These are phyloP conservation scores for Seira musarum DNA, from an alignment of 2,888 invertebrate species.

Conservation along the genomic window DNA sequence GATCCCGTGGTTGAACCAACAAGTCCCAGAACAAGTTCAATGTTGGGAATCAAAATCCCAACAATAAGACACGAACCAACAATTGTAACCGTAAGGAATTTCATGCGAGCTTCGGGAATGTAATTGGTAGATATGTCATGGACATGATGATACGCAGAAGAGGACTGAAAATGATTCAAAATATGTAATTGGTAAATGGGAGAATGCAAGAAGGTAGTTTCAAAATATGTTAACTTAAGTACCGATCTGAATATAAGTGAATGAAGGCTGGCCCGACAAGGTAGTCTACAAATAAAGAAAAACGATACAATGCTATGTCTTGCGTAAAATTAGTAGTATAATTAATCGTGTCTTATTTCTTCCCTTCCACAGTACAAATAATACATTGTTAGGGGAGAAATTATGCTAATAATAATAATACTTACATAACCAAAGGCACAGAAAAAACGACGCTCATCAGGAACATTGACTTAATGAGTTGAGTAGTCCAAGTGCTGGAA, in stretches of 20 bases:
- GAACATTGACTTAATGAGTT: slow-evolving; percentile 95
- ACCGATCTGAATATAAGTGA: slow-evolving; percentile 91
- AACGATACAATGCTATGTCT: background rate
- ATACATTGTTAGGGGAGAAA: too few species aligned
- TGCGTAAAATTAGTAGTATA: background rate
- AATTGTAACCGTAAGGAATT: slow-evolving; percentile 85
- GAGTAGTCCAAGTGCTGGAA: slow-evolving; percentile 85
- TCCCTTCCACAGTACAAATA: too few species aligned
- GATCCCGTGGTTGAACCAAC: slow-evolving; percentile 97
- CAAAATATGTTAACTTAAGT: slow-evolving; percentile 70
- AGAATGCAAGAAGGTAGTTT: too few species aligned
- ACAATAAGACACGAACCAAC: slow-evolving; percentile 83
- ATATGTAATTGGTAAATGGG: background rate
- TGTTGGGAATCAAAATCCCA: slow-evolving; percentile 92
- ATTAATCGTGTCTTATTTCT: too few species aligned
- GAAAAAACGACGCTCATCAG: slow-evolving; percentile 95
- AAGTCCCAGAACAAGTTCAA: slow-evolving; percentile 93
- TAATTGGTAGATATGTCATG: slow-evolving; percentile 73
- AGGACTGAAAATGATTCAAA: background rate
- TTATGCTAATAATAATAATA: too few species aligned
- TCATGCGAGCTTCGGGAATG: slow-evolving; percentile 89
- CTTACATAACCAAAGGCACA: slow-evolving; percentile 90
- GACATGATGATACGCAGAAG: slow-evolving; percentile 62
- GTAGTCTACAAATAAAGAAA: slow-evolving; percentile 76
- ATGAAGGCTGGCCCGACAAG: slow-evolving; percentile 93